Evolutionary conservation across 2,113 vertebrate species (phyloP).

Genomic region (Salvator merianae): DNA sequence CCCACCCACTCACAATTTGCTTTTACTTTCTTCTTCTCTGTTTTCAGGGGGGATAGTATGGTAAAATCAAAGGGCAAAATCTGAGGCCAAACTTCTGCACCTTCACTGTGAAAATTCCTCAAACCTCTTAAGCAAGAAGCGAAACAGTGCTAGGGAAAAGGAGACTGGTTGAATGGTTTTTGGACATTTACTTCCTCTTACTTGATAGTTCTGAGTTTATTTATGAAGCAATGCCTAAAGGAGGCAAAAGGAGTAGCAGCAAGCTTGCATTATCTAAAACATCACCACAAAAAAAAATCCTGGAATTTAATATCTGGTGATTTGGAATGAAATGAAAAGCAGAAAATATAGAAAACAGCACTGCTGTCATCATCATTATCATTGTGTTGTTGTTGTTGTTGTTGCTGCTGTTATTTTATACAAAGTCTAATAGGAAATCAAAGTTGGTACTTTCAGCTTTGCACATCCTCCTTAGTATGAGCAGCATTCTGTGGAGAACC

Average conservation of each 20-base stretch:
- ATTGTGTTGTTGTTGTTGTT: too few species aligned
- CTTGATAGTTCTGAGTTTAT: constrained; percentile 21
- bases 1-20: not conserved
- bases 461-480: not conserved
- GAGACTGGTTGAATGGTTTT: not conserved
- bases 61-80: not conserved
- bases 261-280: constrained; percentile 18
- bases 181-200: constrained; percentile 10
- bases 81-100: not conserved
- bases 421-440: constrained; percentile 3
- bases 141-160: not conserved
- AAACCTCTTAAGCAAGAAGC: not conserved
- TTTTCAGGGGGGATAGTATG: constrained; percentile 2
- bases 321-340: constrained; percentile 30
- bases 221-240: constrained; percentile 19
- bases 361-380: not conserved
- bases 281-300: not conserved
- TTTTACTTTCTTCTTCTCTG: not conserved
- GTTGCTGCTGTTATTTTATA: too few species aligned
- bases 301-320: constrained; percentile 9
- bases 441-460: constrained; percentile 12
- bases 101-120: not conserved
- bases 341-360: not conserved
- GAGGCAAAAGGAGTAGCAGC: not conserved
- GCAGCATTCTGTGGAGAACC: not conserved